Evolutionary conservation across 1,140 invertebrate species (phyloP).

Genomic region (Dendrolimus punctatus): DNA sequence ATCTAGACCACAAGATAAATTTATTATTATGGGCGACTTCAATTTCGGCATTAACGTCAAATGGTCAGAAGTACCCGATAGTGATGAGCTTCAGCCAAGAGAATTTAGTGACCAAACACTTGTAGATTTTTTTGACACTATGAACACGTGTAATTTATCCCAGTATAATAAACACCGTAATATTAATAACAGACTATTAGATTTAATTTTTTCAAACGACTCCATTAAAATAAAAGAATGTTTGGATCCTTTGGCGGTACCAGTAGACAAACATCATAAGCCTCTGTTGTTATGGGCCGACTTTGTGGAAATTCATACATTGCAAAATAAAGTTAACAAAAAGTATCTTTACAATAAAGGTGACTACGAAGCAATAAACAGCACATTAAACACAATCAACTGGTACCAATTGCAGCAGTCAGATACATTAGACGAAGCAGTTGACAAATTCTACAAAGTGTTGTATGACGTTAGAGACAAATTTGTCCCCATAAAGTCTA

Average conservation of each 20-base stretch:
- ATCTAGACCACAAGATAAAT: background rate
- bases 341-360: too few species aligned
- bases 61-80: background rate
- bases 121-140: slow-evolving; percentile 6
- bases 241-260: slow-evolving; percentile 7
- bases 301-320: too few species aligned
- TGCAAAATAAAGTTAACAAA: too few species aligned
- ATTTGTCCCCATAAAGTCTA: too few species aligned
- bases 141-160: slow-evolving; percentile 6
- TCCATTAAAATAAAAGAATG: slow-evolving; percentile 3
- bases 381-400: too few species aligned
- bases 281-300: too few species aligned
- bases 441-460: too few species aligned
- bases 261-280: too few species aligned
- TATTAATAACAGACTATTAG: slow-evolving; percentile 4
- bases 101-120: background rate
- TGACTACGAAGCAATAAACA: too few species aligned
- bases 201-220: slow-evolving; percentile 9
- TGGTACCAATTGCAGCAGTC: too few species aligned
- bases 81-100: background rate
- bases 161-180: slow-evolving; percentile 9
- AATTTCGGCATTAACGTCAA: slow-evolving; percentile 5
- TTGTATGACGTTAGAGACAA: too few species aligned
- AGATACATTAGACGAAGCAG: too few species aligned
- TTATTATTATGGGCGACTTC: slow-evolving; percentile 6